Evolutionary conservation across 2,797 vertebrate genomes (phyloP).

Genomic region (Spizella passerina): DNA sequence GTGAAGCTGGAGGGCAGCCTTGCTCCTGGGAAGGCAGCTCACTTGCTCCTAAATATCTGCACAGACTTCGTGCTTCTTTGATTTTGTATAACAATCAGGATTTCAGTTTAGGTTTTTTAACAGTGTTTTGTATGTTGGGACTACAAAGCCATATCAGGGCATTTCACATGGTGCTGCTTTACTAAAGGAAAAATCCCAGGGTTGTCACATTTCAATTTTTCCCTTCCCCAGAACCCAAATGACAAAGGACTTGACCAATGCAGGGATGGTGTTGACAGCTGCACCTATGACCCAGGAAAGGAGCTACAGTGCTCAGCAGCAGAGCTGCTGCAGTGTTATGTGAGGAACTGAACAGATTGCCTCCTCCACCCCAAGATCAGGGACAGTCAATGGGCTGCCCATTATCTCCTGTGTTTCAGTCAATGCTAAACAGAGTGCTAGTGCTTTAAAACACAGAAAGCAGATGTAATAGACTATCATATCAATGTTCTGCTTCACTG

Average conservation of each 20-base stretch:
- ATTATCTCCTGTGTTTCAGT: background rate
- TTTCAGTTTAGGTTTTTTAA: background rate
- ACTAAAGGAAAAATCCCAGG: background rate
- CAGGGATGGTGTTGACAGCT: background rate
- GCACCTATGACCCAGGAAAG: background rate
- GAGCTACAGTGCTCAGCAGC: background rate
- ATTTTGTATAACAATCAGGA: background rate
- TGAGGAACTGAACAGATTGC: background rate
- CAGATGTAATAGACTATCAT: background rate
- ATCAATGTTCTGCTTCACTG: background rate
- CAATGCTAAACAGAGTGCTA: background rate
- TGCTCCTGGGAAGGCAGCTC: background rate
- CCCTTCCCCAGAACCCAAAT: background rate
- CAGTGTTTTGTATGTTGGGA: background rate
- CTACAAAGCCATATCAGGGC: background rate
- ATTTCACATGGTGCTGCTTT: background rate
- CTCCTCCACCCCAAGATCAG: background rate
- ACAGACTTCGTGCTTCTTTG: background rate
- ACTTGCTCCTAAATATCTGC: background rate
- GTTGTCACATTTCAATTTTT: background rate
- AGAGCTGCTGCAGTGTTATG: background rate
- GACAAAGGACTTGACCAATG: background rate
- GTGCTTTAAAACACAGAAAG: background rate
- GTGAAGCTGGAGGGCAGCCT: background rate
- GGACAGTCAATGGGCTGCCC: background rate